Evolutionary conservation across 2,888 invertebrate genomes (phyloP), one percentile per base, ranked within the genome.

Genomic region (Pilophorus perplexus): DNA sequence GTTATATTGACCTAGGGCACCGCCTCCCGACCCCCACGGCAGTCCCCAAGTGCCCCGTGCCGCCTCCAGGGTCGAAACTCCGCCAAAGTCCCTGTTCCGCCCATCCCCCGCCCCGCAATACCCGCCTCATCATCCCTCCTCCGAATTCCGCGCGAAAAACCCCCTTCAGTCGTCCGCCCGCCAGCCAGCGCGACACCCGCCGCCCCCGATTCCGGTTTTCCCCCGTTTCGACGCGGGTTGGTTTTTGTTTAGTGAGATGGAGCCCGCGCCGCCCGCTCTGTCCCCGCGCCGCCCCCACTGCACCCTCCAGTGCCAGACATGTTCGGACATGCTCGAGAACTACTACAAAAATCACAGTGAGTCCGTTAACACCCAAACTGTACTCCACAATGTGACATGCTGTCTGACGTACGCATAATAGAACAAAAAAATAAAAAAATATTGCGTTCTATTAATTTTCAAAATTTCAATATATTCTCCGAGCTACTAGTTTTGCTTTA

Each of bases 251-350:
- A n/a, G n/a, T 25, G 65, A 40, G 44, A 38, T 40, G 70, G 46
- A 67, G 67, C 54, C 27, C 10, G 22, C 28, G 42, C 46, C 59
- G 18, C 65, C 67, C 65, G 67, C 65, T 16, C 66, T 67, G 46
- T 65, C 68, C 52, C 73, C 68, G 66, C 70, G 67, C 46, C 71
- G 69, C 37, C 69, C 67, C 50, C 72, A 62, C 42, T 88, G 87
- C 78, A 88, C 87, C 2, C 80, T 88, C 60, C 86, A 87, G 73
- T 88, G 88, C 74, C 85, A 85, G 74, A 82, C 85, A 74, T 88
- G 88, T 78, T 85, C 83, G 65, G 81, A 83, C 59, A 81, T 85
- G 68, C 80, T 87, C 50, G 86, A 86, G 75, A 85, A 86, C 73
- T 82, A 85, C 74, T 86, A 86, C 78, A 85, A 82, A 78, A 83